A percentile compares a stretch with the other conserved stretches of the same genome.
Evolutionary conservation across 2,113 vertebrate species (phyloP).

Genomic region (Regulus satrapa): DNA sequence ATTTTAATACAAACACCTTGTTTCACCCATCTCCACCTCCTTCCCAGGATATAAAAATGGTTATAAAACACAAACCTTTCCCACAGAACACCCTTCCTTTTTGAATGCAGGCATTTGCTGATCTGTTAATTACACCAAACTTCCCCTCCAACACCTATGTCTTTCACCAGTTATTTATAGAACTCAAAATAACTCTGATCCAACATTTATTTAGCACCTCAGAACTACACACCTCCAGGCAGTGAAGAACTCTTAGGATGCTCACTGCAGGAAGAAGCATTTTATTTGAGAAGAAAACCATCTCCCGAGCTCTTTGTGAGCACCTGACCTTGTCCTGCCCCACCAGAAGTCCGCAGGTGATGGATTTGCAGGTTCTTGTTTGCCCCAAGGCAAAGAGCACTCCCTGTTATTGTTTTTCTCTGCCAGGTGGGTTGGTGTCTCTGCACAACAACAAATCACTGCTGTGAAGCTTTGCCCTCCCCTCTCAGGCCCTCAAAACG

Average conservation of each 20-base stretch:
- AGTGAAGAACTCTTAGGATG: background rate
- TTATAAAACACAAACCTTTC: background rate
- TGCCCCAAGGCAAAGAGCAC: background rate
- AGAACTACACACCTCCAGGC: background rate
- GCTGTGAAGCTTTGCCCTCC: background rate
- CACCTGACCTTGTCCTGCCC: background rate
- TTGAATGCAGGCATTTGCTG: background rate
- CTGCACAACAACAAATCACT: background rate
- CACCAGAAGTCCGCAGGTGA: background rate
- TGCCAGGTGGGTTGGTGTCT: background rate
- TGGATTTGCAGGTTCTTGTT: background rate
- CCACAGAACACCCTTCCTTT: background rate
- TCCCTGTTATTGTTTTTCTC: background rate
- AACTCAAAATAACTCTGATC: background rate
- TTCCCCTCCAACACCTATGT: background rate
- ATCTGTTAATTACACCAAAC: background rate
- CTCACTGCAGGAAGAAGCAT: background rate
- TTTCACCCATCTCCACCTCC: background rate
- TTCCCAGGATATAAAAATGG: background rate
- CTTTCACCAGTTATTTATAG: background rate
- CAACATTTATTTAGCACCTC: background rate
- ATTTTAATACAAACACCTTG: background rate
- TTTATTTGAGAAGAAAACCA: background rate
- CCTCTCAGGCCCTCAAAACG: background rate
- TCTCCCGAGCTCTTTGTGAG: background rate